Base-by-base conservation (phyloP, 2,888 invertebrate species). In the Stratiomys singularior region DNA sequence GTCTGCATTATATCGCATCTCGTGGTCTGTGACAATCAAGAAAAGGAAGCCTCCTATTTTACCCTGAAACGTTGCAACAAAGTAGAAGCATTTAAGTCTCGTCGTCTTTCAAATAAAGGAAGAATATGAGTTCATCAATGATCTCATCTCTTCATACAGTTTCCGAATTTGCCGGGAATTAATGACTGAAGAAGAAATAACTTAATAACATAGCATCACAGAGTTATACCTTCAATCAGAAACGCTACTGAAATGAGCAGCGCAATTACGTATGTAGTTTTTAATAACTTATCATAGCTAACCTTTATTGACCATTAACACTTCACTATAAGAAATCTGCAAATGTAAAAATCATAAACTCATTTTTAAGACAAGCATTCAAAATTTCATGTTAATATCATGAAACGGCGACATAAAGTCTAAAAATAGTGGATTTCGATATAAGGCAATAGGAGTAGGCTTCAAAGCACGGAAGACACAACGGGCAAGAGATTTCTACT, bases 41-140 rank as follows among this genome's bases (percentile, higher is more conserved):
- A n/a, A n/a, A n/a, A n/a, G n/a, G n/a, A n/a, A n/a, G n/a, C n/a
- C n/a, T n/a, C n/a, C n/a, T n/a, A n/a, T n/a, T n/a, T n/a, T n/a
- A n/a, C n/a, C n/a, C n/a, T n/a, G n/a, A n/a, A n/a, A n/a, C n/a
- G n/a, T n/a, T n/a, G n/a, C n/a, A n/a, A n/a, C n/a, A n/a, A n/a
- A n/a, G n/a, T n/a, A n/a, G n/a, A n/a, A n/a, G n/a, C n/a, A n/a
- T n/a, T n/a, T n/a, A n/a, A n/a, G n/a, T n/a, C 44, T 9, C 18
- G 4, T 52, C 4, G 52, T 9, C 52, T n/a, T 52, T 52, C n/a
- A 52, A 52, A 52, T 37, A 13, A 13, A 52, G 52, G 4, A n/a
- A n/a, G n/a, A 52, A n/a, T 11, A 66, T 66, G 66, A 66, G n/a
- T 21, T 66, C 66, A 66, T 66, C 37, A 37, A 37, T 66, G 66